Percentiles rank a stretch among this genome's conserved stretches.
These are phyloP conservation scores for Bagarius yarrelli DNA, from an alignment of 2,113 vertebrate genomes.

Conservation along the genomic window DNA sequence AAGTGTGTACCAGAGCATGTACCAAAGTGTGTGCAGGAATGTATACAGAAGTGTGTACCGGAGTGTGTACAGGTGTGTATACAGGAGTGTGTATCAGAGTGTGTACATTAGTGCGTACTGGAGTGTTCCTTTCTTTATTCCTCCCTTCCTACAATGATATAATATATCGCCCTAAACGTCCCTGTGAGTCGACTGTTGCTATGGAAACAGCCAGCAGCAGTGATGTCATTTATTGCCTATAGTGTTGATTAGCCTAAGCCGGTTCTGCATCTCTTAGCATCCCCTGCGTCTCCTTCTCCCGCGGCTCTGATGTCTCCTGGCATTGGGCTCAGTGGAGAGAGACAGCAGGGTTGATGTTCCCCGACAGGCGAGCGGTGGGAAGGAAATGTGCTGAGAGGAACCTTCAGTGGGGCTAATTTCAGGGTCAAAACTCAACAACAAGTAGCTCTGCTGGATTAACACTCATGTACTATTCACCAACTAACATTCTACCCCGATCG, in stretches of 20 bases:
- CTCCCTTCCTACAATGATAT: too few relatives aligned
- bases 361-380: not conserved
- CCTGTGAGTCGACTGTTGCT: too few relatives aligned
- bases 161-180: too few relatives aligned
- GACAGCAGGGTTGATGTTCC: not conserved
- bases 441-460: conserved; percentile 6
- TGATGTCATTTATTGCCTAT: not conserved
- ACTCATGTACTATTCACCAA: not conserved
- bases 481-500: conserved; percentile 14
- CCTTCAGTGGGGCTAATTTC: conserved; percentile 2
- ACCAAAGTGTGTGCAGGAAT: too few relatives aligned
- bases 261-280: not conserved
- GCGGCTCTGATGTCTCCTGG: not conserved
- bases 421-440: not conserved
- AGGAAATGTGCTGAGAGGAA: not conserved
- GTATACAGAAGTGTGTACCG: too few relatives aligned
- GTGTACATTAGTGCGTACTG: too few relatives aligned
- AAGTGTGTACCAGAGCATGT: too few relatives aligned
- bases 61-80: too few relatives aligned
- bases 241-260: not conserved
- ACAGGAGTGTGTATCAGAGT: too few relatives aligned
- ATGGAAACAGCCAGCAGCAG: too few relatives aligned
- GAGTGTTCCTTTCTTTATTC: too few relatives aligned
- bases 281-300: not conserved
- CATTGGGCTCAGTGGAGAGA: not conserved